Conservation (phyloP, 1,140 invertebrate genomes). For the Drosophila obscura region DNA sequence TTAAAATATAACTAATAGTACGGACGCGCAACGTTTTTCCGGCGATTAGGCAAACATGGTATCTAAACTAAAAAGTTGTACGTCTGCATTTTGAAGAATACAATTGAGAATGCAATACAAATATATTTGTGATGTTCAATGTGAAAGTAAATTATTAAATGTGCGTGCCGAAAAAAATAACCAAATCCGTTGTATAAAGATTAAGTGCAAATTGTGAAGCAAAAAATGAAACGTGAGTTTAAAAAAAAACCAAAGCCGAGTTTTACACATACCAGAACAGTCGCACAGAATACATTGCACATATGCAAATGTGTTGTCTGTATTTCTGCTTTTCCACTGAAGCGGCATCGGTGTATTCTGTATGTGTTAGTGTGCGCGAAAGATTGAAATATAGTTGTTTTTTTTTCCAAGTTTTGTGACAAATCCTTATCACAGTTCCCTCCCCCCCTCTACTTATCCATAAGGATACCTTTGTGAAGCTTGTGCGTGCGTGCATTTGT, state of each 20-base stretch:
- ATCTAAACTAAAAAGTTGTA: too few species aligned
- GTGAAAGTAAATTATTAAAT: constrained; percentile 36
- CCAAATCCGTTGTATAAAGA: background rate
- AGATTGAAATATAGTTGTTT: constrained; percentile 53
- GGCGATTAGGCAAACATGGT: too few species aligned
- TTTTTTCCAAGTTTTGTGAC: constrained; percentile 61
- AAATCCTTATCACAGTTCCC: constrained; percentile 38
- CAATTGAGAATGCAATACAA: too few species aligned
- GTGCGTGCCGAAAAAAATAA: constrained; percentile 15
- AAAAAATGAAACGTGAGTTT: constrained; percentile 50
- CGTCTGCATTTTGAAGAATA: too few species aligned
- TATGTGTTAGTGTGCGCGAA: constrained; percentile 42
- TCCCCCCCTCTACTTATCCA: constrained; percentile 34
- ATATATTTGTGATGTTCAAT: constrained; percentile 29
- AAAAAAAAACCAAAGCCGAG: constrained; percentile 36
- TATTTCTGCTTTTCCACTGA: constrained; percentile 20
- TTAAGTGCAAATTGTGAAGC: constrained; percentile 27
- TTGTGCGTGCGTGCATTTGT: constrained; percentile 20
- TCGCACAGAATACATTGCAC: constrained; percentile 18
- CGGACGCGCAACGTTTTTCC: too few species aligned
- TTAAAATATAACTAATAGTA: too few species aligned
- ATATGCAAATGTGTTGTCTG: constrained; percentile 68
- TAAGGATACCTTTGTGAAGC: constrained; percentile 16
- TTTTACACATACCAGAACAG: constrained; percentile 24
- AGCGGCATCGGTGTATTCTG: background rate